Evolutionary conservation across 2,797 vertebrate genomes (phyloP), one percentile per base, ranked within the genome.

Genomic region (Pitangus sulphuratus): DNA sequence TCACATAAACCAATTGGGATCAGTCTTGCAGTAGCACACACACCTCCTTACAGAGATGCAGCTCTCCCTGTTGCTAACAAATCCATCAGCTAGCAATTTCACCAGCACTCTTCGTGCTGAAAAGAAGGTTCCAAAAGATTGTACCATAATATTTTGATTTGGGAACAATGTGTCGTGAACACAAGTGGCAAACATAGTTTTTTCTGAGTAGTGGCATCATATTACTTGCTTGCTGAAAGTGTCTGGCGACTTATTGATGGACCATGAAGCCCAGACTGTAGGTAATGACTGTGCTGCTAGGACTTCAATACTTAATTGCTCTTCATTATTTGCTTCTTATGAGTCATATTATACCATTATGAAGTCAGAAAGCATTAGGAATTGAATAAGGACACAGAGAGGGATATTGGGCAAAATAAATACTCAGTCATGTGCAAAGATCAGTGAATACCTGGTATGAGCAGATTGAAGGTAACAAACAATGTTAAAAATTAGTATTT

Each of bases 311-410:
- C 39, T 85, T 91, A 91, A 93, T 89, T 94, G 39, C 6, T 76
- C 39, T 77, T 91, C 75, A 71, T 87, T 95, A 86, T 72, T 91
- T 86, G 14, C 42, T 90, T 86, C 62, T 89, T 88, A 71, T 83
- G 79, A 95, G 30, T 75, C 87, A 84, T 60, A 42, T 71, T 92
- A 85, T 65, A 15, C 47, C 58, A 87, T 89, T 92, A 92, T 44
- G 20, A 93, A 93, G 53, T 85, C 89, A 80, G 37, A 93, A 87
- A 81, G 30, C 12, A 83, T 87, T 85, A 89, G 33, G 64, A 90
- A 57, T 64, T 64, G 7, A 84, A 40, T 50, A 64, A 92, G 15
- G 56, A 84, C 71, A 50, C n/a, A 78, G 61, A 60, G 60, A 80
- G 42, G 15, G 25, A 56, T 58, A 69, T 8, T 19, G 25, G 50